Evolutionary conservation across 2,113 vertebrate species (phyloP), one percentile per base, ranked within the genome.

Genomic region (Agelaius tricolor): DNA sequence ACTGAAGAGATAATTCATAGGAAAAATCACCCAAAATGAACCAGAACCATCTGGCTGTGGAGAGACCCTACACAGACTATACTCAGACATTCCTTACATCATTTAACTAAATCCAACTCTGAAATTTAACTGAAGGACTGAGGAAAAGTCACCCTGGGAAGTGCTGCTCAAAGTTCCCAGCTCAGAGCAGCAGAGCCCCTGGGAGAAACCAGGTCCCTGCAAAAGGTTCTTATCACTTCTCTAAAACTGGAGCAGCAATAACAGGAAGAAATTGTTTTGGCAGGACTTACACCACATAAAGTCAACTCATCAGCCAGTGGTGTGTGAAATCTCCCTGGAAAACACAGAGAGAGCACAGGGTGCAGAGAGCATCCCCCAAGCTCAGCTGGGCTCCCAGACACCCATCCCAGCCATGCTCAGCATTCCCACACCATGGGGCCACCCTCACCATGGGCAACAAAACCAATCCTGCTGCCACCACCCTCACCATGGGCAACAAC

Each of bases 181-280:
- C 47, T 51, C 0, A 0, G 61, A 87, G 37, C 39, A 75, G 69
- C 77, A 78, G 28, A 87, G 61, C 35, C 61, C 31, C 59, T 65
- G 43, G 88, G 85, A 94, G 68, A 89, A 93, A 43, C 43, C 79
- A 81, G 72, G 41, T 80, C 80, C 80, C 51, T 74, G 52, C 35
- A 41, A 58, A 55, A 86, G 46, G 33, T 47, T 77, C 90, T 94
- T 93, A 95, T 89, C 79, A 2, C 90, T 95, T 23, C 3, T 2
- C 78, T 67, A 19, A 35, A 68, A 81, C 59, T 14, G 15, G 55
- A 91, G 75, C 54, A 93, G 93, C 68, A 94, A 71, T 91, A 96
- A 96, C 94, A 95, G 93, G 93, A 97, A 97, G 93, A 78, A 94
- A 95, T 83, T 95, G 90, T 96, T 97, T 92, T 73, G 85, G 78